Conservation (phyloP, 2,113 vertebrate genomes). For the Gobius niger region DNA sequence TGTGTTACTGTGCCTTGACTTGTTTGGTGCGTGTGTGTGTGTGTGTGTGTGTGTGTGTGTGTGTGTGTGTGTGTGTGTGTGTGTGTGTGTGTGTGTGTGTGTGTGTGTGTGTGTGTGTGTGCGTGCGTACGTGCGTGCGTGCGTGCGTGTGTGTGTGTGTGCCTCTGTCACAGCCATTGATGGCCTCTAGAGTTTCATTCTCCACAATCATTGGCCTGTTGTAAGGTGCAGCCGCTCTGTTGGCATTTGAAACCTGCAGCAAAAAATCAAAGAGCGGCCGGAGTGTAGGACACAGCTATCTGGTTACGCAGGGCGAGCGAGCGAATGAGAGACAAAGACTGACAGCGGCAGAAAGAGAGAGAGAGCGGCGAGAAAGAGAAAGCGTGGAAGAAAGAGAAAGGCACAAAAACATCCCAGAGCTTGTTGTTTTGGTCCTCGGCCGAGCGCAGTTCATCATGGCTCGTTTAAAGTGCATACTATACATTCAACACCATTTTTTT, state of each 20-base stretch:
- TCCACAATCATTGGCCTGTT: conserved; percentile 76
- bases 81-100: background rate
- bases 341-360: conserved; percentile 44
- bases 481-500: too few species aligned
- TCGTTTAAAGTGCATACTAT: too few species aligned
- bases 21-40: too few species aligned
- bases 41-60: too few species aligned
- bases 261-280: conserved; percentile 75
- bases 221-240: conserved; percentile 68
- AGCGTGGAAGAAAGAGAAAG: conserved; percentile 40
- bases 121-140: conserved; percentile 3
- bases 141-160: conserved; percentile 11
- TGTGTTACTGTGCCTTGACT: too few species aligned
- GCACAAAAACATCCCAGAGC: conserved; percentile 28
- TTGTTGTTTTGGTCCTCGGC: conserved; percentile 33
- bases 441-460: conserved; percentile 6
- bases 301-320: conserved; percentile 65
- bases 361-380: conserved; percentile 37
- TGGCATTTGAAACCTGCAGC: conserved; percentile 77
- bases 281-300: conserved; percentile 72
- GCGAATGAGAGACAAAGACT: conserved; percentile 62
- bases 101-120: background rate
- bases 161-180: conserved; percentile 57
- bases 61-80: background rate
- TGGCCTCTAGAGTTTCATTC: conserved; percentile 71